Base-by-base conservation (phyloP, 2,797 vertebrate genomes). In the Tympanoctomys barrerae region DNA sequence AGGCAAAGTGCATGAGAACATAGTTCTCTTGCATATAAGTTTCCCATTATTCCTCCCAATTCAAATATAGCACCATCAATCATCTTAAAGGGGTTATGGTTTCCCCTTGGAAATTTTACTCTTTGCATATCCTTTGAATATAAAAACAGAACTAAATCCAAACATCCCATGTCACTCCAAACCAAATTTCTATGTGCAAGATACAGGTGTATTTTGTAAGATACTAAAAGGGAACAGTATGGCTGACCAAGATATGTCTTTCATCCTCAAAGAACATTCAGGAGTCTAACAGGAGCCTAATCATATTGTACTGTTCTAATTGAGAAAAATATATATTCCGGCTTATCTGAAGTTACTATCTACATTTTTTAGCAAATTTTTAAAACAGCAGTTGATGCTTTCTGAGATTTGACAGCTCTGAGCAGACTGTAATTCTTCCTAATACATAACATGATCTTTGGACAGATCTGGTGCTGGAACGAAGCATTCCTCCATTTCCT, bases 401-500 rank as follows among this genome's bases (percentile, higher is more conserved):
- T 84, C 88, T 78, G 21, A 42, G n/a, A 91, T 68, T n/a, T 90
- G 64, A 80, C 42, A 96, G 75, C 14, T 87, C 78, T 92, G 73
- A 66, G 21, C 9, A 89, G 79, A 64, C 49, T 70, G 52, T 77
- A 90, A 73, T 91, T 75, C 87, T 94, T 92, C 42, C 78, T 94
- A 75, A 71, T 71, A 61, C 7, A 57, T 64, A 87, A 81, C 36
- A 89, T 84, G 91, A 90, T 80, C 96, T 95, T 85, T 33, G 68
- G 75, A 94, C 31, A 70, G 49, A 84, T 87, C 80, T 28, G 87
- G 39, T 94, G 66, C 80, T 90, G 49, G 13, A 97, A 79, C 16
- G 64, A 89, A 82, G 57, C 80, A 68, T 90, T 92, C 22, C 42
- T 86, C 66, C 79, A 95, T 97, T 89, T 59, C 64, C 66, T 94